Base-by-base conservation (phyloP, 2,113 vertebrate genomes). In the Sterna hirundo region DNA sequence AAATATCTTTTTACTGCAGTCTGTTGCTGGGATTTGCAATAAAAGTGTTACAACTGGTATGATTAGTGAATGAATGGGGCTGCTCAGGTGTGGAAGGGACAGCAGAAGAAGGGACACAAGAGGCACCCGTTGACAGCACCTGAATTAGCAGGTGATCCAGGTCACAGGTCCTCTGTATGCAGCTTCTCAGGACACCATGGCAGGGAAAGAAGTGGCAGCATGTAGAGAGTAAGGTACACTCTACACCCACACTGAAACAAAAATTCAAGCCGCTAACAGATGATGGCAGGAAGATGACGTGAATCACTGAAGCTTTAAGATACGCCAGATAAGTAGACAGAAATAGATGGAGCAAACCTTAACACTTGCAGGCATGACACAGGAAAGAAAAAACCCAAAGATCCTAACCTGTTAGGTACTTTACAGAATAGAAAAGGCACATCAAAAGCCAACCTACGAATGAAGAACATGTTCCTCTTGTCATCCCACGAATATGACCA, bases 11-110 rank as follows among this genome's bases (percentile, higher is more conserved):
- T 44, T 27, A 49, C 21, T 25, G 6, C 15, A 69, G 54, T 15
- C 30, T 81, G 34, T 19, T 69, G 30, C 9, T 65, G 26, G 75
- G 51, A 54, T 81, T 19, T 44, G 30, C 16, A n/a, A 8, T 5
- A 46, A 40, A 26, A 70, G 17, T 2, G 9, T 38, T 44, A 54
- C 0, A 0, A 20, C 18, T 20, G 13, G 11, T n/a, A 29, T 0
- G 2, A 36, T 11, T 9, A 74, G n/a, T 5, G 23, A 66, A 46
- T 9, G 15, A 34, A 54, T 6, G 17, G 19, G 30, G 27, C 46
- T 49, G 57, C 27, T 16, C 6, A 36, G 23, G 11, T 22, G 13
- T 4, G 30, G 29, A 44, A 79, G 60, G 54, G 57, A 40, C 38
- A 58, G n/a, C n/a, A 78, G 21, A 11, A 55, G n/a, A 30, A 36